A percentile compares a stretch with the other conserved stretches of the same genome.
These are phyloP conservation scores for Schlechtendalia chinensis DNA, from an alignment of 1,140 invertebrate species.

Conservation along the genomic window DNA sequence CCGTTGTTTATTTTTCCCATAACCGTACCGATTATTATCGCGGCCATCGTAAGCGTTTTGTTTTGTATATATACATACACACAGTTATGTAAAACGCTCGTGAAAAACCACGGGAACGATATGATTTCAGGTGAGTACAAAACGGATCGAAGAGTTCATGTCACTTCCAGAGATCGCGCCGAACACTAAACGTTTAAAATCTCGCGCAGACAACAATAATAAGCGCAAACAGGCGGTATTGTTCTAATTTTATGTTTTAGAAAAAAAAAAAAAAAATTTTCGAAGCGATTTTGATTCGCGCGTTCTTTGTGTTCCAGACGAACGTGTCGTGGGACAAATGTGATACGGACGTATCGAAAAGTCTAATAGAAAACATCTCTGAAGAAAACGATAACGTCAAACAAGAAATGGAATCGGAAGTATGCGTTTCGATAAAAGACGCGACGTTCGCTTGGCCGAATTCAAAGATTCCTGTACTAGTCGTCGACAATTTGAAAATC, in stretches of 20 bases:
- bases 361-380: conserved; percentile 7
- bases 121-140: conserved; percentile 68
- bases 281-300: too few relatives aligned
- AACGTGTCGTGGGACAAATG: conserved; percentile 20
- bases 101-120: too few relatives aligned
- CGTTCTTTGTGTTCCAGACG: neutral
- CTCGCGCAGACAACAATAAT: neutral
- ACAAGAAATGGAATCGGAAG: conserved; percentile 19
- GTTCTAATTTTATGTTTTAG: too few relatives aligned
- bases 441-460: conserved; percentile 44
- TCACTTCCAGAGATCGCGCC: conserved; percentile 62
- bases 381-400: conserved; percentile 40
- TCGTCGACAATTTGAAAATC: conserved; percentile 33
- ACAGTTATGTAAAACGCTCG: too few relatives aligned
- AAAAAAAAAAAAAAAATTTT: too few relatives aligned
- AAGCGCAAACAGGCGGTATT: conserved; percentile 34
- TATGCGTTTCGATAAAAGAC: conserved; percentile 37
- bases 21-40: conserved; percentile 74
- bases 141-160: conserved; percentile 68
- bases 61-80: too few relatives aligned
- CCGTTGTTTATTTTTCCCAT: conserved; percentile 77
- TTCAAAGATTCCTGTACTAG: neutral
- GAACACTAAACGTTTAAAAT: conserved; percentile 17
- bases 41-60: conserved; percentile 65
- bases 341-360: too few relatives aligned